Base-by-base conservation (phyloP, 2,888 invertebrate genomes). In the Amaurobius ferox region DNA sequence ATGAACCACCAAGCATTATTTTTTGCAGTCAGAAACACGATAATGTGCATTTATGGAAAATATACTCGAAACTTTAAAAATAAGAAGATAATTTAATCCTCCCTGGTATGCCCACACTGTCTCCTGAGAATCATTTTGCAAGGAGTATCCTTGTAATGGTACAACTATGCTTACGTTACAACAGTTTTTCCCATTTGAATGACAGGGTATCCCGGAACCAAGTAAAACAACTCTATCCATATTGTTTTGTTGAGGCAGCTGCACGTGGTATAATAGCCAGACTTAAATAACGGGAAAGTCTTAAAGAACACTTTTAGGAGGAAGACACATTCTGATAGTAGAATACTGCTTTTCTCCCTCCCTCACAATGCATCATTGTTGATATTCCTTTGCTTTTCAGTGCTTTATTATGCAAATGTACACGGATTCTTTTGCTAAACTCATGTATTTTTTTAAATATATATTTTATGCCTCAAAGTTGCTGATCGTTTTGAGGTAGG, bases 331-430 rank as follows among this genome's bases (percentile, higher is more conserved):
- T 44, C 44, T 2, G 9, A 44, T 44, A 16, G 44, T 9, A 16
- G n/a, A 44, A 16, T 16, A 44, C n/a, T 7, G 9, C n/a, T 16
- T 16, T 16, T 16, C 11, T 11, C 16, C 9, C 44, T 44, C 44
- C 44, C 16, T 16, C 44, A 16, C 44, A 16, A 44, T 44, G n/a
- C 13, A 44, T 44, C 44, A 44, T 44, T 44, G n/a, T 44, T 44
- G 44, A 9, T 44, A 44, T 44, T 44, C 44, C 44, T 44, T 44
- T 44, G 44, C 13, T 44, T 44, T 44, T 16, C n/a, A 44, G 44
- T 44, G 44, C 44, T 44, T 44, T 44, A 44, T 44, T 44, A 44
- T 44, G 44, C 44, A 44, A 44, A 44, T 44, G n/a, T 16, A 44
- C n/a, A 16, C 9, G 44, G 13, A 2, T 44, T 16, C 44, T 16